A percentile compares a stretch with the other conserved stretches of the same genome.
Conservation (phyloP, 1,140 invertebrate species). For the Lucilia sericata region DNA sequence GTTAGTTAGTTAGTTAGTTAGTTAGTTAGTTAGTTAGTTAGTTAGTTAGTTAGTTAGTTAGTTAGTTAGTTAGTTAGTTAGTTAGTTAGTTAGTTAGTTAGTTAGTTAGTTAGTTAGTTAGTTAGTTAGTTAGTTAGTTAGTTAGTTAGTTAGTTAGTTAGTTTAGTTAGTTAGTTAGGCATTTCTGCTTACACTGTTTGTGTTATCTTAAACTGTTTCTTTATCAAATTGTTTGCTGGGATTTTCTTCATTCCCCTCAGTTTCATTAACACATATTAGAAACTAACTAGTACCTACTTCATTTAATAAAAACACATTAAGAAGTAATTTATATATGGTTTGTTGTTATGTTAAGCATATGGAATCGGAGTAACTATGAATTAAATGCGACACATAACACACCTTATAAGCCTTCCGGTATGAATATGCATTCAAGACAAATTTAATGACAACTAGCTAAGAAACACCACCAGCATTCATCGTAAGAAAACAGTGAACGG, state of each 20-base stretch:
- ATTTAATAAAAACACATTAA: neutral
- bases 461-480: neutral
- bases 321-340: neutral
- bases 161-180: too few species aligned
- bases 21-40: too few species aligned
- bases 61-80: too few species aligned
- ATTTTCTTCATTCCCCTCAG: too few species aligned
- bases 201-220: too few species aligned
- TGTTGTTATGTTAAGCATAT: neutral
- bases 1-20: too few species aligned
- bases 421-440: slow-evolving; percentile 8
- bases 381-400: neutral
- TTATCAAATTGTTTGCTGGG: neutral
- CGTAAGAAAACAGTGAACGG: too few species aligned
- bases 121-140: too few species aligned
- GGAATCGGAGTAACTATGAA: neutral
- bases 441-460: neutral
- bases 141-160: too few species aligned
- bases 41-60: neutral
- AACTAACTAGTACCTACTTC: neutral
- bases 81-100: too few species aligned
- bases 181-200: too few species aligned
- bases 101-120: too few species aligned
- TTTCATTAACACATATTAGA: neutral
- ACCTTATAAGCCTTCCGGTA: slow-evolving; percentile 33